Evolutionary conservation across 2,113 vertebrate species (phyloP), one percentile per base, ranked within the genome.

Genomic region (Athene cunicularia): DNA sequence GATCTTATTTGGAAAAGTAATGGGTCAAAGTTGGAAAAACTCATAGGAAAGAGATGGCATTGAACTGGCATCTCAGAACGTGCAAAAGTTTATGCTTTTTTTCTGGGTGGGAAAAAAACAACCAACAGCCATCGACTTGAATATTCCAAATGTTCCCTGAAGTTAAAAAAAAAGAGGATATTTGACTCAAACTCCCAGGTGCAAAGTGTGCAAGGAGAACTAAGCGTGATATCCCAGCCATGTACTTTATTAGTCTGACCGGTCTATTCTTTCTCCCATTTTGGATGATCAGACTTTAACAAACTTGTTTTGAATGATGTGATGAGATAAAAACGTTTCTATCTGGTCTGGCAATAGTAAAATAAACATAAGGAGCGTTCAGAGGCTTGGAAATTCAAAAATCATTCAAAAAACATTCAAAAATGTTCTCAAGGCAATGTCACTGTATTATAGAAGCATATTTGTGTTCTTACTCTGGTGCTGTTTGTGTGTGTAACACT

Each of bases 301-400:
- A 82, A 80, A 75, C 85, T 93, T 82, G 39, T 62, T 80, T 82
- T 82, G 70, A 88, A 90, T 92, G 77, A 92, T 94, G 66, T 45
- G 74, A 80, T 92, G 95, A 90, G 77, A 86, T 93, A 80, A 96
- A 87, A 93, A 90, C 83, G 81, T 83, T 90, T 90, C 81, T 90
- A 18, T 91, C 91, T 96, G 5, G 75, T 90, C 77, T 91, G 81
- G 77, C 71, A 82, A 43, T 77, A 74, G 86, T 96, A 84, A 91
- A 95, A 52, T 70, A 92, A 93, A 64, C 47, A 39, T 85, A 75
- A 85, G 55, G 88, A 85, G 85, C 32, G 19, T 62, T 77, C 45
- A 66, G 80, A 84, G 77, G 77, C 84, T 96, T 88, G 86, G 88
- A 95, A 91, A 63, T 79, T 88, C 41, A 73, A 45, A 95, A 93